Evolutionary conservation across 2,797 vertebrate species (phyloP).

Genomic region (Diceros bicornis): DNA sequence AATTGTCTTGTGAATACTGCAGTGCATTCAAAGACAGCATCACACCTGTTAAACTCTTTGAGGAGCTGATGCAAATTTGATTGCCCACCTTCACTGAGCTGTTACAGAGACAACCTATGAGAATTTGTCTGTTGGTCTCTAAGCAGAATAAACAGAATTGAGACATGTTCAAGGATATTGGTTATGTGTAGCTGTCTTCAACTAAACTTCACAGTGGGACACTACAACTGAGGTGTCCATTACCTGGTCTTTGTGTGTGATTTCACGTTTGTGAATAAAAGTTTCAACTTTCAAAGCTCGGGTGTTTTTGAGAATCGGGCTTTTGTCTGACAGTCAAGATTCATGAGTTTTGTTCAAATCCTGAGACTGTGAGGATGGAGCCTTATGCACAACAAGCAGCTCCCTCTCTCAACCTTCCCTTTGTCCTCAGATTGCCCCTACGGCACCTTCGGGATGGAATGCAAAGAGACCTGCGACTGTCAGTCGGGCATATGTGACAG

Average conservation of each 20-base stretch:
- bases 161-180: not conserved
- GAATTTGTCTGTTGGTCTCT: not conserved
- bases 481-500: slow-evolving; percentile 96
- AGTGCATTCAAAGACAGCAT: not conserved
- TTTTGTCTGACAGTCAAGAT: not conserved
- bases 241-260: not conserved
- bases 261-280: not conserved
- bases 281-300: not conserved
- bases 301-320: not conserved
- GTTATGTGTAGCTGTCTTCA: not conserved
- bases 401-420: not conserved
- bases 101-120: not conserved
- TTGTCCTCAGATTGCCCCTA: slow-evolving; percentile 94
- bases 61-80: not conserved
- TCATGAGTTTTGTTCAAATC: not conserved
- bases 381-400: not conserved
- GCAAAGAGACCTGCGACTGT: slow-evolving; percentile 95
- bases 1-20: not conserved
- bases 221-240: not conserved
- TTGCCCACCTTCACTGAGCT: not conserved
- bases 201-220: not conserved
- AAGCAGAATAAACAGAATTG: slow-evolving; percentile 4
- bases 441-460: slow-evolving; percentile 96
- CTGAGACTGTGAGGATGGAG: not conserved
- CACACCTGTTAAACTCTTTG: not conserved